Conservation (phyloP, 2,797 vertebrate genomes). For the Macrochelys suwanniensis region DNA sequence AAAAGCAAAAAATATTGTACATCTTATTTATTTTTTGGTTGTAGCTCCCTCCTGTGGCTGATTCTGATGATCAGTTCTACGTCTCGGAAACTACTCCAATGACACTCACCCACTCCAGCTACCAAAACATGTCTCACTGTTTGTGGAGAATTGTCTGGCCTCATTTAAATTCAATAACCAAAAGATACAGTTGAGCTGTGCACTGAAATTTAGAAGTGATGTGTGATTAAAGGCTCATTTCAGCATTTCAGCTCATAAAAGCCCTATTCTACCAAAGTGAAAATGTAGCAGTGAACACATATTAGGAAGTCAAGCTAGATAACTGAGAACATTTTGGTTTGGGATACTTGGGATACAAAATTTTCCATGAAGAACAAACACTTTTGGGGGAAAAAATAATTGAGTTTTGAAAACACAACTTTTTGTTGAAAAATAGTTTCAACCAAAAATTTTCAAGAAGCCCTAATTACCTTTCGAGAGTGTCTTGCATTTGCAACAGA, state of each 20-base stretch:
- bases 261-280: not conserved
- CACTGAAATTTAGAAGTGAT: not conserved
- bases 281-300: not conserved
- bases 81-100: not conserved
- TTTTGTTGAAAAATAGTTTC: not conserved
- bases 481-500: not conserved
- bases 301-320: not conserved
- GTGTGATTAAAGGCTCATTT: not conserved
- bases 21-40: not conserved
- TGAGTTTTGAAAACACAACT: not conserved
- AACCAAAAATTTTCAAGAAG: not conserved
- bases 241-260: not conserved
- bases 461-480: not conserved
- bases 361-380: not conserved
- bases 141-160: not conserved
- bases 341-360: not conserved
- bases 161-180: not conserved
- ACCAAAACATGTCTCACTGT: not conserved
- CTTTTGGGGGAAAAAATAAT: not conserved
- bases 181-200: not conserved
- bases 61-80: not conserved
- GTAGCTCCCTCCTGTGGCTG: constrained; percentile 23
- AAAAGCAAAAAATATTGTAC: fast-evolving
- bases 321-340: not conserved
- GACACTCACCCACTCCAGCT: no score